Base-by-base conservation (phyloP, 2,888 invertebrate species). In the Hetaerina titia region DNA sequence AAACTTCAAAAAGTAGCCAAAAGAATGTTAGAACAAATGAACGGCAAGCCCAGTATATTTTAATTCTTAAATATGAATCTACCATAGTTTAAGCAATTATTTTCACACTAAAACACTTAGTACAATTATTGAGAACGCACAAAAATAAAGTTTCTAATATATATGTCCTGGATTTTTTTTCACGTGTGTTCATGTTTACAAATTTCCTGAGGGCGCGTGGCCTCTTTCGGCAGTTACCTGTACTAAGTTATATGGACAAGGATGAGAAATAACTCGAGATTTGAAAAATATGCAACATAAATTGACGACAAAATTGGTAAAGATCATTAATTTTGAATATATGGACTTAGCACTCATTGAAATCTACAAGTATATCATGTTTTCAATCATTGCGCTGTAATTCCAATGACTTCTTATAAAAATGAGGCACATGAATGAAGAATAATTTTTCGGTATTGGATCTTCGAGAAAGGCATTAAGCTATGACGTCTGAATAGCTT, bases 1-100 rank as follows among this genome's bases (percentile, higher is more conserved):
- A 92, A 92, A 92, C 92, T 92, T 92, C 92, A 92, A 92, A 92
- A 92, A 92, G 92, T 92, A 92, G 92, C 92, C 92, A 92, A 92
- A 92, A 92, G 92, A 92, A 92, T 92, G 92, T 92, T 92, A 92
- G 92, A 92, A 92, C 92, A 92, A 92, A 92, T 92, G 92, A 92
- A 92, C 92, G 92, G 92, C 92, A 92, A 92, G 69, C 92, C 92
- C 92, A 56, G 92, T 92, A 92, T 92, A 92, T 92, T 92, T 92
- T 92, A 92, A 92, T 92, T 92, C 92, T 74, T 92, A 92, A 92
- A 69, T 69, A 92, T 74, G 92, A 45, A 92, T 56, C 56, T 5
- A 64, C 15, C 69, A 56, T 69, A 22, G 64, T 57, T 92, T 31
- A 69, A 69, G 2, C 45, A 19, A n/a, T n/a, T 22, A 57, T 22